Evolutionary conservation across 2,888 invertebrate species (phyloP), one percentile per base, ranked within the genome.

Genomic region (Sabellastarte sp.): DNA sequence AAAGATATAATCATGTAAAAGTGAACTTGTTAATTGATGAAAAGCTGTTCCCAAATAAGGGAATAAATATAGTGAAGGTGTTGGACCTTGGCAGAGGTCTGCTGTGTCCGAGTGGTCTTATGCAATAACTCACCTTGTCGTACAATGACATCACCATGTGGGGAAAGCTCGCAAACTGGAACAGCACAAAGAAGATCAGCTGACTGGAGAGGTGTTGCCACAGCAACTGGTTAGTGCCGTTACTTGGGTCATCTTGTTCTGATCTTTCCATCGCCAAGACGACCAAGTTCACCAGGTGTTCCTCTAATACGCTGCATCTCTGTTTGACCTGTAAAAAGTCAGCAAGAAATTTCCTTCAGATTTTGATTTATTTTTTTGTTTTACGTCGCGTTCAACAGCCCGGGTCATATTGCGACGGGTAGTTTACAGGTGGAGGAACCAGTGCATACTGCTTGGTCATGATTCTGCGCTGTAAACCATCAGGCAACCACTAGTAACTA

Each of bases 151-250:
- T 88, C 0, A 97, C 93, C 78, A 97, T 92, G 78, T 93, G 93
- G 33, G 93, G 92, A 79, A 97, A 97, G 69, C 91, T 92, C 0
- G 94, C 93, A 84, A 94, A 94, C 79, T 95, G 95, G 81, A 94
- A 95, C 1, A 96, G 87, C 56, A 96, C 93, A 82, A 96, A 92
- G 84, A 95, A 96, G 70, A 97, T 96, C 3, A 96, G 87, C 83
- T 96, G 95, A 3, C 93, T 93, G 0, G 95, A 94, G 29, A 97
- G 87, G 84, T 95, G 95, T 64, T 95, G 87, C 96, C 96, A 97
- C 57, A 79, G 76, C 55, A 78, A 74, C 73, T 80, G 78, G 67
- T 74, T 77, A 50, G 73, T 32, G 63, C 29, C 26, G 26, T 50
- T 30, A 26, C 41, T 20, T 33, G 10, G 70, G 59, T 66, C 69